Evolutionary conservation across 2,797 vertebrate genomes (phyloP).

Genomic region (Bradypus variegatus): DNA sequence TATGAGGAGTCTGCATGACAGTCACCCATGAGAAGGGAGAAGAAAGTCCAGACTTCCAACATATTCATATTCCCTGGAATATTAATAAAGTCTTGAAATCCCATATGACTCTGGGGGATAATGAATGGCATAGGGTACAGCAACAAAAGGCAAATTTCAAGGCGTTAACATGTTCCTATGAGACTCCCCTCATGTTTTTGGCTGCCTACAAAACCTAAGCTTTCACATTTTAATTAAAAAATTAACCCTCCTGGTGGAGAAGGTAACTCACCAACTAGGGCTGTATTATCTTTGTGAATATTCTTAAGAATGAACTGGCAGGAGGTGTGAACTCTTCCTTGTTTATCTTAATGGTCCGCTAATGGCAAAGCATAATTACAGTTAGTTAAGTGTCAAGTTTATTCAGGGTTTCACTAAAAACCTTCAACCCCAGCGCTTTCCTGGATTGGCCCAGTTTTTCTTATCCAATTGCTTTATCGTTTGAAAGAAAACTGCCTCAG

Average conservation of each 20-base stretch:
- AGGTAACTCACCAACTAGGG: conserved; percentile 31
- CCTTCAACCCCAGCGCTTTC: conserved; percentile 28
- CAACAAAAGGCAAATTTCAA: conserved; percentile 44
- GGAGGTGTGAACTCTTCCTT: conserved; percentile 63
- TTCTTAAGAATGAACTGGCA: conserved; percentile 42
- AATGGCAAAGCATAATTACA: conserved; percentile 63
- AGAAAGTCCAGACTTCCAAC: conserved; percentile 55
- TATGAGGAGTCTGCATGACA: conserved; percentile 56
- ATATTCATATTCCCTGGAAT: conserved; percentile 46
- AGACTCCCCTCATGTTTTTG: conserved; percentile 21
- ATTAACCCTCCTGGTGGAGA: conserved; percentile 29
- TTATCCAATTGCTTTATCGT: background rate
- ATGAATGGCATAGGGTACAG: conserved; percentile 34
- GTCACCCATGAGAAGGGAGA: conserved; percentile 53
- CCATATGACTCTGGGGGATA: conserved; percentile 30
- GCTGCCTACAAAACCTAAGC: conserved; percentile 6
- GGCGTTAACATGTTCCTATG: background rate
- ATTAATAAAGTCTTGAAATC: conserved; percentile 52
- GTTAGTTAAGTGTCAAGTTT: conserved; percentile 50
- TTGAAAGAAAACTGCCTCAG: conserved; percentile 26
- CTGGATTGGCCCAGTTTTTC: conserved; percentile 1
- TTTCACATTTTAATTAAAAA: conserved; percentile 27
- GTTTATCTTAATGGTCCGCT: conserved; percentile 63
- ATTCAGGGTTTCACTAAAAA: conserved; percentile 57
- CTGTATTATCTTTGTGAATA: conserved; percentile 43